These are phyloP conservation scores for Drosophila tripunctata DNA, from an alignment of 2,888 invertebrate genomes.

Conservation along the genomic window DNA sequence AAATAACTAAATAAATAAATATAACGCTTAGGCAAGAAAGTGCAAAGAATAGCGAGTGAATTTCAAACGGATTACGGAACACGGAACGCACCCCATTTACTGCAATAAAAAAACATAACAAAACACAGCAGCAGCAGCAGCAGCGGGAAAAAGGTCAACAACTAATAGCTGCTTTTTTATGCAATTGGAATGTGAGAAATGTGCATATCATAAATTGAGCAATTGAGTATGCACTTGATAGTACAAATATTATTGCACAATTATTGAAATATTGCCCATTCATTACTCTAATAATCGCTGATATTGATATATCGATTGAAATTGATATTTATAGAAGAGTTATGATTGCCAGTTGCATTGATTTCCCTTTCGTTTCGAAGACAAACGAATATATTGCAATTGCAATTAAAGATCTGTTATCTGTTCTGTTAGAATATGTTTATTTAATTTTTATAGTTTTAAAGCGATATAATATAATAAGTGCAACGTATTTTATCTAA, in stretches of 20 bases:
- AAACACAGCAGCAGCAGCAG: no score
- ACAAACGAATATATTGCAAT: no score
- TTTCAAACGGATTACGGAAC: slow-evolving; percentile 32
- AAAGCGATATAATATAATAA: no score
- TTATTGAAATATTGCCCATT: slow-evolving; percentile 10
- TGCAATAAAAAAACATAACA: neutral
- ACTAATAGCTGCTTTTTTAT: neutral
- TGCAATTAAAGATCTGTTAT: no score
- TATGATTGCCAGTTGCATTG: neutral
- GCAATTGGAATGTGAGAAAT: slow-evolving; percentile 54
- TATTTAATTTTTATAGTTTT: no score
- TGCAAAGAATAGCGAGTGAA: slow-evolving; percentile 36
- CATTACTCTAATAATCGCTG: slow-evolving; percentile 6
- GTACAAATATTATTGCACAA: neutral
- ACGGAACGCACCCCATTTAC: slow-evolving; percentile 6
- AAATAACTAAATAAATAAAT: slow-evolving; percentile 60
- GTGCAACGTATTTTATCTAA: no score
- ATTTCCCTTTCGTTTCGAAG: neutral
- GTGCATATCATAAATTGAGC: slow-evolving; percentile 15
- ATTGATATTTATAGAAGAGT: neutral
- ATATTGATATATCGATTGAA: neutral
- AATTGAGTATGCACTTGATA: slow-evolving; percentile 12
- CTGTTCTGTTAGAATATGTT: no score
- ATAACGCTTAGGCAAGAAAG: slow-evolving; percentile 43
- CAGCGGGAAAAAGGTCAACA: slow-evolving; percentile 21